Percentiles rank a stretch among this genome's conserved stretches.
Conservation (phyloP, 2,888 invertebrate genomes). For the Athalia rosae region DNA sequence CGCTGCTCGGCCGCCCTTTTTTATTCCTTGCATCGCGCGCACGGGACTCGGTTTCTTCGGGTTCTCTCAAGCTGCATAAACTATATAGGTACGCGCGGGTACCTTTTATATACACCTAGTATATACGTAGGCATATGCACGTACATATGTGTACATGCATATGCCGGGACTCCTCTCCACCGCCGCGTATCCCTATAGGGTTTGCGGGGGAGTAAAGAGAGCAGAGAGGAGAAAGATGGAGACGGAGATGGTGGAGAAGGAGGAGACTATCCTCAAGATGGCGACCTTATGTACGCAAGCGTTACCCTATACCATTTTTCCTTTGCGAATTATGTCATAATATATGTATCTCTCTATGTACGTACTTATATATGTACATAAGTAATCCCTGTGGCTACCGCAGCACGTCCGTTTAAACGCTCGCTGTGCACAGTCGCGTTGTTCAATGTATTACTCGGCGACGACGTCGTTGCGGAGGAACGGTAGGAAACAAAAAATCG, state of each 20-base stretch:
- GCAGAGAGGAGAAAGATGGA: background rate
- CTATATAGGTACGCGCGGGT: background rate
- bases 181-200: slow-evolving; percentile 46
- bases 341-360: too few relatives aligned
- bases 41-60: background rate
- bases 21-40: slow-evolving; percentile 4
- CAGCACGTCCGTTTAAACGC: too few relatives aligned
- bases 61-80: background rate
- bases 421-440: too few relatives aligned
- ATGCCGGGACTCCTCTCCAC: too few relatives aligned
- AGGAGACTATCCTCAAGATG: slow-evolving; percentile 62
- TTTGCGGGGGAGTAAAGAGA: slow-evolving; percentile 6
- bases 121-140: too few relatives aligned
- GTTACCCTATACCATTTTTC: slow-evolving; percentile 45
- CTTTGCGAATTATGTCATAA: background rate
- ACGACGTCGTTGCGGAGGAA: too few relatives aligned
- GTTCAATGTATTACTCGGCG: too few relatives aligned
- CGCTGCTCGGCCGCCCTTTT: slow-evolving; percentile 54
- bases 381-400: too few relatives aligned
- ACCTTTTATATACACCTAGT: too few relatives aligned
- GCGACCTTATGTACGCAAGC: slow-evolving; percentile 58
- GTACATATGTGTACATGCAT: too few relatives aligned
- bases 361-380: too few relatives aligned
- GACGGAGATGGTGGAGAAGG: background rate
- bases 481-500: too few relatives aligned